Base-by-base conservation (phyloP, 2,113 vertebrate species). In the Pithys albifrons region DNA sequence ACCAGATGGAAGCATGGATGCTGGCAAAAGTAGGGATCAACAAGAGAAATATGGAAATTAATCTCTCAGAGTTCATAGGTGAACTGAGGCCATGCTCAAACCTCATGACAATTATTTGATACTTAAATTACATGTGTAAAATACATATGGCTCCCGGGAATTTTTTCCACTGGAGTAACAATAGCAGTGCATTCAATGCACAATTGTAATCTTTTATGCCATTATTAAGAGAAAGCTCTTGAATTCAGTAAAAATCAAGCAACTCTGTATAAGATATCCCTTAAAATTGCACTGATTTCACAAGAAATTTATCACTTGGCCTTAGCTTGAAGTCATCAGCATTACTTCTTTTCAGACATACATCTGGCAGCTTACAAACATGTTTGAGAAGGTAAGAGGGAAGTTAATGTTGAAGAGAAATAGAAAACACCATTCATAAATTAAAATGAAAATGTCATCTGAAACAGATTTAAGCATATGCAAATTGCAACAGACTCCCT, bases 11-110 rank as follows among this genome's bases (percentile, higher is more conserved):
- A 97, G 95, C 87, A 93, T 0, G 9, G 91, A 95, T 83, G 89
- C 91, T 77, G 97, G 79, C 70, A 89, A 97, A 96, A 81, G 51
- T 43, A 94, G 93, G 52, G 85, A 95, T 46, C 29, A 70, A 48
- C 71, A 94, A 95, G 49, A 57, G 78, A 97, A 87, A 93, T 85
- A 77, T 2, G 57, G 74, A 98, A 94, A 92, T 79, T 0, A 93
- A 93, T 77, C 81, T 10, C 72, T 65, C 24, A 57, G 62, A 45
- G 62, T 37, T 79, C 2, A 3, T 3, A 41, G 58, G 11, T 91
- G 55, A 91, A 58, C 31, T n/a, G 54, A 75, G n/a, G 37, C 48
- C 84, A 22, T 24, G 51, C 48, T 75, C 39, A 80, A 55, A 64
- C 10, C 39, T 65, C 55, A 35, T 11, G 46, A 35, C 23, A 25